A percentile compares a stretch with the other conserved stretches of the same genome.
Evolutionary conservation across 2,888 invertebrate species (phyloP).

Genomic region (Platypus cylindrus): DNA sequence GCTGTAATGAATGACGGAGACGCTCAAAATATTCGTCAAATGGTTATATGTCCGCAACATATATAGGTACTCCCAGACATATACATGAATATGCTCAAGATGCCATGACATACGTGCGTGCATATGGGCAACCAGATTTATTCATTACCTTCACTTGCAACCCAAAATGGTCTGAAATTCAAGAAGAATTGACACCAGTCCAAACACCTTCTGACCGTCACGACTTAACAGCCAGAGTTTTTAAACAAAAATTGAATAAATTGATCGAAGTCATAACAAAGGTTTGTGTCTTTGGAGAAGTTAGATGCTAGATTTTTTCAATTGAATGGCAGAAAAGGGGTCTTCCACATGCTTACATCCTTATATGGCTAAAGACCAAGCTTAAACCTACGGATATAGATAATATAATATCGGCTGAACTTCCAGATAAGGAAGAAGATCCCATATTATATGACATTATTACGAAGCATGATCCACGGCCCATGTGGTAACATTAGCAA

Average conservation of each 20-base stretch:
- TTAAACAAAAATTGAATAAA: conserved; percentile 7
- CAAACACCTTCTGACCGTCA: conserved; percentile 4
- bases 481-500: conserved; percentile 9
- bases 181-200: background rate
- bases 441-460: conserved; percentile 8
- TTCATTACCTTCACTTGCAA: conserved; percentile 10
- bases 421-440: conserved; percentile 3
- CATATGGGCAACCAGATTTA: conserved; percentile 8
- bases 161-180: conserved; percentile 7
- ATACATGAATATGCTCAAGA: conserved; percentile 26
- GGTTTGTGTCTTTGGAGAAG: conserved; percentile 6
- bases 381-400: conserved; percentile 3
- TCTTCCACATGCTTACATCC: conserved; percentile 7
- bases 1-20: conserved; percentile 21
- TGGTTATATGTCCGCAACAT: too few species aligned
- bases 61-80: conserved; percentile 24
- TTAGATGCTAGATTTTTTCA: conserved; percentile 2
- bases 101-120: conserved; percentile 25
- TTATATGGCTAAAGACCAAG: conserved; percentile 3
- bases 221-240: conserved; percentile 8
- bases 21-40: too few species aligned
- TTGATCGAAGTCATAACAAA: conserved; percentile 4
- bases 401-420: conserved; percentile 7
- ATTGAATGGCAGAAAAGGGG: conserved; percentile 11
- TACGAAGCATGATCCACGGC: conserved; percentile 11